These are phyloP conservation scores for Uloborus diversus DNA, from an alignment of 1,140 invertebrate genomes.

Conservation along the genomic window DNA sequence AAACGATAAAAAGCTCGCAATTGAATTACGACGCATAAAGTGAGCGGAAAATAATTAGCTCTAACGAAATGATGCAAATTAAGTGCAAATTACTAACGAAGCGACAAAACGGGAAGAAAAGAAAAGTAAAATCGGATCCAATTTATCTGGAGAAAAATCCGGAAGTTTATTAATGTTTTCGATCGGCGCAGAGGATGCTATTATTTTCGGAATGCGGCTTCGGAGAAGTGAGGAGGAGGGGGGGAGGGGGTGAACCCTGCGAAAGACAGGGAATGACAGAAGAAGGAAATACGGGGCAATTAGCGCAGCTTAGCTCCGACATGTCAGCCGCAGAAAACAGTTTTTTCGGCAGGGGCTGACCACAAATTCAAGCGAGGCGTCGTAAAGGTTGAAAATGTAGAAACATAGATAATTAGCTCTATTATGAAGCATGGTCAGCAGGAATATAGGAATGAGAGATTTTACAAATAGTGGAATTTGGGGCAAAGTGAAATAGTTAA, in stretches of 20 bases:
- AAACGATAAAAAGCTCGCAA: not conserved
- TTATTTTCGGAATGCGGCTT: conserved; percentile 23
- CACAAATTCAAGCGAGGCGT: not conserved
- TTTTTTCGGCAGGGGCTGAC: not conserved
- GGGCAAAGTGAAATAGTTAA: too few relatives aligned
- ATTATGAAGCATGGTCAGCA: too few relatives aligned
- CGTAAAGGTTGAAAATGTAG: not conserved
- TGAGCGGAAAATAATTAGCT: conserved; percentile 33
- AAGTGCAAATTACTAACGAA: conserved; percentile 56
- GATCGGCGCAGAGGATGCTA: conserved; percentile 30
- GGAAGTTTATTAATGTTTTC: conserved; percentile 55
- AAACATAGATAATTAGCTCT: too few relatives aligned
- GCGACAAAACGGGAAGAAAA: conserved; percentile 41
- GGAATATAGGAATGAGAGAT: too few relatives aligned
- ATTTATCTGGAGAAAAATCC: conserved; percentile 44
- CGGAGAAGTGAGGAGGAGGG: not conserved
- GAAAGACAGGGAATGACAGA: conserved; percentile 2
- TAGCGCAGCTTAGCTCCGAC: conserved; percentile 40
- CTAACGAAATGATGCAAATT: conserved; percentile 28
- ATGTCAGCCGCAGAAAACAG: conserved; percentile 42
- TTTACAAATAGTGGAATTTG: too few relatives aligned
- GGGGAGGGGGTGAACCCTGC: too few relatives aligned
- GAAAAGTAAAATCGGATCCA: conserved; percentile 44
- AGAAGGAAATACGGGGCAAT: conserved; percentile 31
- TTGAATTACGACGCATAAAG: conserved; percentile 14